Evolutionary conservation across 92 coral and sea anemone species (phyloP).

Genomic region (Epizoanthus scotinus): DNA sequence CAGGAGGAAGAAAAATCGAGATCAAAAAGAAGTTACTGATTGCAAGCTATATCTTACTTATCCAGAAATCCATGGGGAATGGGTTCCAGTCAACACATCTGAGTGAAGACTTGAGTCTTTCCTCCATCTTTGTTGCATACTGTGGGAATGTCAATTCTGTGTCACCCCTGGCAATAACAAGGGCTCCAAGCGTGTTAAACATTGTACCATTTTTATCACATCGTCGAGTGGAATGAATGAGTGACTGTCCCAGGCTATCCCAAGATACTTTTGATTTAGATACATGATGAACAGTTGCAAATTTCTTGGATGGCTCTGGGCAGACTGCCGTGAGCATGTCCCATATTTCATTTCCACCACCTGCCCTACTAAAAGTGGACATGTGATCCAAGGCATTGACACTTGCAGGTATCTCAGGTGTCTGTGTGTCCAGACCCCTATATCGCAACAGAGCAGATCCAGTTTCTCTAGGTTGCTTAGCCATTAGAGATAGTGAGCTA

Average conservation of each 20-base stretch:
- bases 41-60: conserved; percentile 55
- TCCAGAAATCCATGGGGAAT: conserved; percentile 83
- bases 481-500: conserved; percentile 47
- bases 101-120: conserved; percentile 64
- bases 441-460: conserved; percentile 81
- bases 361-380: conserved; percentile 37
- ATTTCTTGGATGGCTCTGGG: conserved; percentile 82
- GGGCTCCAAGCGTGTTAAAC: conserved; percentile 61
- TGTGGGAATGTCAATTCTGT: conserved; percentile 70
- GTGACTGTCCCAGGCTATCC: conserved; percentile 76
- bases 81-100: conserved; percentile 88
- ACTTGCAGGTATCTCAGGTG: conserved; percentile 9
- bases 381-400: conserved; percentile 3
- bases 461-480: conserved; percentile 73
- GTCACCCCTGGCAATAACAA: conserved; percentile 81
- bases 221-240: conserved; percentile 71
- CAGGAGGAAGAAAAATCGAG: not conserved
- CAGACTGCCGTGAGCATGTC: conserved; percentile 85
- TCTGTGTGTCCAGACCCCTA: conserved; percentile 51
- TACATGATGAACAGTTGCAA: conserved; percentile 76
- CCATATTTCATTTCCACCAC: conserved; percentile 86
- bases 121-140: conserved; percentile 66
- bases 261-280: conserved; percentile 71
- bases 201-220: conserved; percentile 69
- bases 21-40: too few species aligned